phyloP scores from a whole-genome alignment of 2,888 invertebrate genomes.

The Drosophila tanythrix region DNA sequence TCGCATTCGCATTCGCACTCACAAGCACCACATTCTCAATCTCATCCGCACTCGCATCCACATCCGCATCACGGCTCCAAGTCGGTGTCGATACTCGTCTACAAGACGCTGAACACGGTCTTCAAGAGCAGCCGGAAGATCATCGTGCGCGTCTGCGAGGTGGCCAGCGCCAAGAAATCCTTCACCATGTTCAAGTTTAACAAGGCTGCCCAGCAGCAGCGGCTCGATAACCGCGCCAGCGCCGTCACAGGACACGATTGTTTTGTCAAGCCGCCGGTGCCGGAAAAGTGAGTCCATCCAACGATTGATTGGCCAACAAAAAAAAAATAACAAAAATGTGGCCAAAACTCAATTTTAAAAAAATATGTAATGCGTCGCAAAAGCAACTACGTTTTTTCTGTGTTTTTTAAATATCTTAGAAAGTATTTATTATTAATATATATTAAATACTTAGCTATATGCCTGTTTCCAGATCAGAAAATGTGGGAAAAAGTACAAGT shows the following conservation, averaged over 20 bases:
- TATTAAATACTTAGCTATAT: background rate
- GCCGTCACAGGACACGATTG: constrained; percentile 93
- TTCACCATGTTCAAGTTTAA: constrained; percentile 90
- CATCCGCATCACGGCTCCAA: constrained; percentile 71
- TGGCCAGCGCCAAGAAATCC: constrained; percentile 84
- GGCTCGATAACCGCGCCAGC: constrained; percentile 87
- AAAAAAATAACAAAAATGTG: background rate
- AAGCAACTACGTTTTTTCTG: constrained; percentile 1
- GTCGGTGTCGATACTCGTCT: constrained; percentile 85
- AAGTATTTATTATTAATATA: background rate
- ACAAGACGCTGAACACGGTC: constrained; percentile 85
- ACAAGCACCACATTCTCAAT: constrained; percentile 51
- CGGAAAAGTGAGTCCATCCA: constrained; percentile 84
- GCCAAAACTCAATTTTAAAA: background rate
- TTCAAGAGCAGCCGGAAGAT: constrained; percentile 85
- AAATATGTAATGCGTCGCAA: constrained; percentile 8
- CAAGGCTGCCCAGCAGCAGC: constrained; percentile 82
- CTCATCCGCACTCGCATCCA: constrained; percentile 46
- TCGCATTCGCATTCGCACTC: constrained; percentile 32
- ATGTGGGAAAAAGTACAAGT: too few relatives aligned
- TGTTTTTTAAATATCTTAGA: constrained; percentile 3
- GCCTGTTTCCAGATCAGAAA: background rate
- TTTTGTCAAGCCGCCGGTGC: constrained; percentile 89
- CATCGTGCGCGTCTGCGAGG: constrained; percentile 85
- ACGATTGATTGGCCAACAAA: constrained; percentile 6